Percentiles rank a stretch among this genome's conserved stretches.
These are phyloP conservation scores for Hemithea aestivaria DNA, from an alignment of 2,888 invertebrate genomes.

Conservation along the genomic window DNA sequence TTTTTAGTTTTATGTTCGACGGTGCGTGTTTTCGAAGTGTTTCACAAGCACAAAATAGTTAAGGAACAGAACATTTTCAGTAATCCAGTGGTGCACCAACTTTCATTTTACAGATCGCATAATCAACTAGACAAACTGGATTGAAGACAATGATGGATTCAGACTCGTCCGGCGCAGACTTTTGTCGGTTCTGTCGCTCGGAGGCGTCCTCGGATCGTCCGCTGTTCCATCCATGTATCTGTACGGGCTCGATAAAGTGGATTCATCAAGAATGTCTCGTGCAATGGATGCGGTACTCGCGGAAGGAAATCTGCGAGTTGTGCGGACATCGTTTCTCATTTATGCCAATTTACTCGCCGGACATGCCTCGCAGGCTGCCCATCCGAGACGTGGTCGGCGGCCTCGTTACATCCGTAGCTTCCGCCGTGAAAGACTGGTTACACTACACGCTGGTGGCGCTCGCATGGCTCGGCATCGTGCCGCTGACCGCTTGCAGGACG, in stretches of 20 bases:
- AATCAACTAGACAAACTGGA: conserved; percentile 66
- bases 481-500: conserved; percentile 96
- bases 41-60: conserved; percentile 6
- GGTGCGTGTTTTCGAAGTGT: conserved; percentile 36
- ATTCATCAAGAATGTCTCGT: conserved; percentile 99
- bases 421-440: conserved; percentile 97
- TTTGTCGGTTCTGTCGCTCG: conserved; percentile 98
- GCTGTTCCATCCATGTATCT: conserved; percentile 98
- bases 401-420: conserved; percentile 90
- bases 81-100: conserved; percentile 17
- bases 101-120: conserved; percentile 56
- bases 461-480: conserved; percentile 98
- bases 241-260: conserved; percentile 99
- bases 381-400: conserved; percentile 95
- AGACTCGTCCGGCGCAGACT: conserved; percentile 85
- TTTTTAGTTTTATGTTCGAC: conserved; percentile 34
- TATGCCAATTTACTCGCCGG: conserved; percentile 99
- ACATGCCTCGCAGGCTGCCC: conserved; percentile 99
- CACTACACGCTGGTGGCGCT: conserved; percentile 98
- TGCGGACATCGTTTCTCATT: conserved; percentile 99
- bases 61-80: conserved; percentile 2
- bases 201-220: conserved; percentile 95
- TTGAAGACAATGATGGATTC: conserved; percentile 70
- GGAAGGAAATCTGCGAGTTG: conserved; percentile 98
- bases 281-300: conserved; percentile 99